phyloP scores from a whole-genome alignment of 1,140 invertebrate genomes.

The Asbolus verrucosus region DNA sequence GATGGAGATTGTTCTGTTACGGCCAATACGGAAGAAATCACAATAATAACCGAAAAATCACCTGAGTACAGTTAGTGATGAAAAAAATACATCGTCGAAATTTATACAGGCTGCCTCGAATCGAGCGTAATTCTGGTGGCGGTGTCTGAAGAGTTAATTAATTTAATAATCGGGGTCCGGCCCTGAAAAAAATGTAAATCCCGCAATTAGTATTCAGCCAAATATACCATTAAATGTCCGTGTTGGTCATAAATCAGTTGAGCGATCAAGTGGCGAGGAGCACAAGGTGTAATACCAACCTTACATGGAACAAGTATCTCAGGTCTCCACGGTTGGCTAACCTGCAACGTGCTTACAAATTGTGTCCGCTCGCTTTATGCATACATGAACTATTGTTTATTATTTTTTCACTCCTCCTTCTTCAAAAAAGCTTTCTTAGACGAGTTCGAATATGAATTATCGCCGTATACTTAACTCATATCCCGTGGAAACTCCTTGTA shows the following conservation, averaged over 20 bases:
- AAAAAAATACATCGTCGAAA: no score
- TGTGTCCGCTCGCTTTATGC: constrained; percentile 64
- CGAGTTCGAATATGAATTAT: constrained; percentile 60
- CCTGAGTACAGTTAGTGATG: no score
- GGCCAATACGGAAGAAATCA: constrained; percentile 24
- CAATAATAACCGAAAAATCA: no score
- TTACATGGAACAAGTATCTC: constrained; percentile 58
- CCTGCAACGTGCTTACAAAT: constrained; percentile 62
- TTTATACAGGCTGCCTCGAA: no score
- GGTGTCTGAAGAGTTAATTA: constrained; percentile 31
- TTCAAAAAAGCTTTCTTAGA: constrained; percentile 31
- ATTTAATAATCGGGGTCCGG: no score
- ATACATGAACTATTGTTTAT: constrained; percentile 65
- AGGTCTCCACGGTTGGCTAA: constrained; percentile 62
- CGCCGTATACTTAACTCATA: constrained; percentile 51
- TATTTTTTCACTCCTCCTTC: constrained; percentile 58
- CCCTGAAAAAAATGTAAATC: constrained; percentile 46
- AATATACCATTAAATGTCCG: constrained; percentile 38
- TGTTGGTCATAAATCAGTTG: constrained; percentile 51
- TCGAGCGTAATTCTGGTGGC: constrained; percentile 32
- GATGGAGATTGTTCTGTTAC: constrained; percentile 30
- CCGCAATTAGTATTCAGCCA: constrained; percentile 55
- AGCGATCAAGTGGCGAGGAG: constrained; percentile 53
- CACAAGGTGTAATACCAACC: constrained; percentile 53
- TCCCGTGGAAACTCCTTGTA: constrained; percentile 44